Base-by-base conservation (phyloP, 2,888 invertebrate species). In the Dasysyrphus albostriatus region DNA sequence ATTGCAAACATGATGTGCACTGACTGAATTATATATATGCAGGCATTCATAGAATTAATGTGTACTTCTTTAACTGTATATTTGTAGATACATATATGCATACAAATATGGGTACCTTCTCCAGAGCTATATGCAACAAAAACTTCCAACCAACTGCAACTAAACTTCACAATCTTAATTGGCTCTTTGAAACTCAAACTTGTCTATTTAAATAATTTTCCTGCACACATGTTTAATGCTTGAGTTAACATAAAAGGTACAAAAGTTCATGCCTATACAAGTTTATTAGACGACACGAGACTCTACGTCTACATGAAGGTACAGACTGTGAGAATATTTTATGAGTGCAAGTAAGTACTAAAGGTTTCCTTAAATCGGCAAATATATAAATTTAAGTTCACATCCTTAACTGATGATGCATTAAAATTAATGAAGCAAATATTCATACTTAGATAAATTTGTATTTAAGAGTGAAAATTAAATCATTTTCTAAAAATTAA, bases 131-230 rank as follows among this genome's bases (percentile, higher is more conserved):
- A 39, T 59, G 19, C 19, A 59, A 42, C 8, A 61, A 47, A 47
- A 42, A n/a, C 65, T 65, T 65, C 42, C 42, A 63, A 32, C 32
- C 29, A 65, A 44, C 65, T 65, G 47, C 32, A 65, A 44, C 32
- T 2, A 47, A 65, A 51, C 24, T 74, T 74, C n/a, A 74, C 39
- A 16, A 67, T 32, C 51, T 61, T 74, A 74, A 74, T 51, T 74
- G 74, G 61, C 51, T 74, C 74, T 74, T 47, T 56, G 19, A 58
- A 72, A 29, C 6, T 72, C 12, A 51, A 39, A 74, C 74, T 51
- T 74, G 49, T 56, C 74, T 34, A 63, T 74, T 63, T 61, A 51
- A 61, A 74, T 74, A 74, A 51, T 37, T 47, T 34, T 29, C 73
- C 32, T 59, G 29, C 16, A 58, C 73, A 73, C 37, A 59, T 19